Evolutionary conservation across 2,888 invertebrate genomes (phyloP).

Genomic region (Pristionchus mayeri): DNA sequence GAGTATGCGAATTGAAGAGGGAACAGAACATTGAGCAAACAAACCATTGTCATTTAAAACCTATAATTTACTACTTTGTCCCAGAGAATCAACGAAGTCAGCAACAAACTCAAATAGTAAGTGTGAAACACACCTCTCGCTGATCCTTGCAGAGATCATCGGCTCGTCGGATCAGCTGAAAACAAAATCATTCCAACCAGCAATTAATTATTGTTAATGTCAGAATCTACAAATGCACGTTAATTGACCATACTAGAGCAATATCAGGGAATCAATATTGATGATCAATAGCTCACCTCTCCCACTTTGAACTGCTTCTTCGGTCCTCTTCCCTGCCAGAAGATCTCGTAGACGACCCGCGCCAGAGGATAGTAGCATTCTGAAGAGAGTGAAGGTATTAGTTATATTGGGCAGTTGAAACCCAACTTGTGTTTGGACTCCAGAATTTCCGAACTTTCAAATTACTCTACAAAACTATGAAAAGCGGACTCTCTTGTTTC

Average conservation of each 20-base stretch:
- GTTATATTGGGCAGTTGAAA: too few relatives aligned
- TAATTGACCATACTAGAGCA: too few relatives aligned
- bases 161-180: constrained; percentile 23
- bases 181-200: too few relatives aligned
- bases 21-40: not conserved
- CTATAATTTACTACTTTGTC: not conserved
- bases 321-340: constrained; percentile 5
- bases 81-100: too few relatives aligned
- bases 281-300: not conserved
- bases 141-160: not conserved
- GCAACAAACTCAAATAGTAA: not conserved
- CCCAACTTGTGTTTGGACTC: too few relatives aligned
- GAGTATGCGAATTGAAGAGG: not conserved
- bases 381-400: too few relatives aligned
- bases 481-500: not conserved
- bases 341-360: not conserved
- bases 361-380: not conserved
- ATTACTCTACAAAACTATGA: too few relatives aligned
- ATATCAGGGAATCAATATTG: too few relatives aligned
- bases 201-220: not conserved
- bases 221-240: not conserved
- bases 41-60: not conserved
- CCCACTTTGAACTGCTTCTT: constrained; percentile 17
- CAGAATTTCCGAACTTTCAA: too few relatives aligned
- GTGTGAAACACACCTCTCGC: not conserved